A percentile compares a stretch with the other conserved stretches of the same genome.
Evolutionary conservation across 2,113 vertebrate genomes (phyloP).

Genomic region (Numida meleagris): DNA sequence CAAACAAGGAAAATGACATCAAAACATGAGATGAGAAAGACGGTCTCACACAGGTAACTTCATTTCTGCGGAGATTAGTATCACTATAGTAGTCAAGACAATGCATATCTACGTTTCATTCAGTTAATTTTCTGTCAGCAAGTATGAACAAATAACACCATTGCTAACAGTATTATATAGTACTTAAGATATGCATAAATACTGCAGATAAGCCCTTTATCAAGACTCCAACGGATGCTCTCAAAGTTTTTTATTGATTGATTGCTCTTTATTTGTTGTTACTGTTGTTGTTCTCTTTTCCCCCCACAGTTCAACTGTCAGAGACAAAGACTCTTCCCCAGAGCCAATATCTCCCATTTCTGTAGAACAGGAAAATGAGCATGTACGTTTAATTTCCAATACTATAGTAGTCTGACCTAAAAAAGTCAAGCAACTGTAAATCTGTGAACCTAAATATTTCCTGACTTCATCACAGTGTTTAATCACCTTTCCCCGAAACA

Average conservation of each 20-base stretch:
- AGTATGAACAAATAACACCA: background rate
- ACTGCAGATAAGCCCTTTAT: background rate
- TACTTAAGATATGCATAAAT: background rate
- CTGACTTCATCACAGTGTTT: background rate
- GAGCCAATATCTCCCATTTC: background rate
- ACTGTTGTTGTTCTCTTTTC: background rate
- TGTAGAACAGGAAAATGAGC: background rate
- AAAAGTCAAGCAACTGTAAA: background rate
- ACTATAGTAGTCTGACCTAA: background rate
- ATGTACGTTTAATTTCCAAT: background rate
- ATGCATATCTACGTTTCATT: background rate
- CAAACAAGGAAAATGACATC: background rate
- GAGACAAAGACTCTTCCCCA: background rate
- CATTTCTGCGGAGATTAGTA: background rate
- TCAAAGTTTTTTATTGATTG: background rate
- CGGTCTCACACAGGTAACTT: background rate
- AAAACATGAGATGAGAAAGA: background rate
- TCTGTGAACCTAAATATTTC: background rate
- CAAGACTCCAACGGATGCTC: background rate
- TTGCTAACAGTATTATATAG: background rate
- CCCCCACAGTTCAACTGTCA: background rate
- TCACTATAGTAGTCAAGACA: background rate
- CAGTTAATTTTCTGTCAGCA: background rate
- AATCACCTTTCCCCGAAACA: background rate
- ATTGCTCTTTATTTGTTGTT: background rate